Conservation (phyloP, 2,797 vertebrate genomes). For the Lithobates pipiens region DNA sequence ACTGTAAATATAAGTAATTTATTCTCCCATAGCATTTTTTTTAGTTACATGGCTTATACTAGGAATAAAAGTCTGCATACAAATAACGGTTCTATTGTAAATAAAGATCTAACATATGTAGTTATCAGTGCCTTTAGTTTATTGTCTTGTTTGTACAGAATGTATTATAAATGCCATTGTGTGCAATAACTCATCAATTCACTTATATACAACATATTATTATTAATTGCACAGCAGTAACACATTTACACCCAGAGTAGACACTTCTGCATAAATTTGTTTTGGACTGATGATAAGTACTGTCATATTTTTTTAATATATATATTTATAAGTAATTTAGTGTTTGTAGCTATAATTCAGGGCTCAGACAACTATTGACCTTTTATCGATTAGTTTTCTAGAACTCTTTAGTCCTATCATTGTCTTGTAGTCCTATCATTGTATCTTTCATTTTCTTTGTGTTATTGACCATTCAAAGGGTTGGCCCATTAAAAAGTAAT, state of each 20-base stretch:
- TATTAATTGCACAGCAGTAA: not conserved
- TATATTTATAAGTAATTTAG: no score
- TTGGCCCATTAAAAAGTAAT: no score
- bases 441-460: no score
- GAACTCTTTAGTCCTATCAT: no score
- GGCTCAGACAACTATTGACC: no score
- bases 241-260: not conserved
- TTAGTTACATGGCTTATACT: not conserved
- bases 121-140: not conserved
- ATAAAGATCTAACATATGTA: not conserved
- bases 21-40: not conserved
- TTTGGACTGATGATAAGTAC: not conserved
- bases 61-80: no score
- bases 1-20: not conserved
- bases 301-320: no score
- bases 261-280: not conserved
- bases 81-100: no score
- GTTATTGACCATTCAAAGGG: no score
- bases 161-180: not conserved
- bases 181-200: not conserved
- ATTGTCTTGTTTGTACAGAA: not conserved
- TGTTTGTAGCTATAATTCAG: no score
- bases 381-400: no score
- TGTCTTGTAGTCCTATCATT: no score
- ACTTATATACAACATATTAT: not conserved